Evolutionary conservation across 2,797 vertebrate genomes (phyloP).

Genomic region (Tolypeutes matacus): DNA sequence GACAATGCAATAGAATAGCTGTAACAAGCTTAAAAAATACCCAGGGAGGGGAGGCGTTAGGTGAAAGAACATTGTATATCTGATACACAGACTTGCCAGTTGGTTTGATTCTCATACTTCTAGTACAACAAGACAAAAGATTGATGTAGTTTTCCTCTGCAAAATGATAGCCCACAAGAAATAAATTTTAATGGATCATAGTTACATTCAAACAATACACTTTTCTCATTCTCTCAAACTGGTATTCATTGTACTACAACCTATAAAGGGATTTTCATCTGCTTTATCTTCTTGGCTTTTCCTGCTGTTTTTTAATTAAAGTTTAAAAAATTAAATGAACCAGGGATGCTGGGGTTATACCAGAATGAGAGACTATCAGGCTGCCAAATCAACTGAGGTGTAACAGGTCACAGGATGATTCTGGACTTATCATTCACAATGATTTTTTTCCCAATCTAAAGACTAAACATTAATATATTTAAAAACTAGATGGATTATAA

Average conservation of each 20-base stretch:
- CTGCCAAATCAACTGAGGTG: slow-evolving; percentile 73
- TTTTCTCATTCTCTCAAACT: slow-evolving; percentile 68
- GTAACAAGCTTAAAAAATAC: slow-evolving; percentile 22
- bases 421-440: slow-evolving; percentile 77
- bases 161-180: slow-evolving; percentile 35
- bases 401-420: slow-evolving; percentile 76
- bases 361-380: slow-evolving; percentile 80
- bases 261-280: slow-evolving; percentile 82
- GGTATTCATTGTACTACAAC: slow-evolving; percentile 65
- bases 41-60: neutral
- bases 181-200: slow-evolving; percentile 71
- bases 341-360: slow-evolving; percentile 78
- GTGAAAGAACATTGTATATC: neutral
- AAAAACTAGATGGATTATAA: slow-evolving; percentile 66
- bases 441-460: slow-evolving; percentile 63
- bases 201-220: slow-evolving; percentile 51
- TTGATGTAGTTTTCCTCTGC: slow-evolving; percentile 23
- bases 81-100: neutral
- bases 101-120: neutral
- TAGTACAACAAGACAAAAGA: slow-evolving; percentile 47
- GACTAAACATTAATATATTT: slow-evolving; percentile 76
- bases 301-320: slow-evolving; percentile 86
- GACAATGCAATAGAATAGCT: neutral
- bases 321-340: slow-evolving; percentile 87
- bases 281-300: slow-evolving; percentile 85